A percentile compares a stretch with the other conserved stretches of the same genome.
Evolutionary conservation across 2,888 invertebrate genomes (phyloP).

Genomic region (Lasioglossum leucozonium): DNA sequence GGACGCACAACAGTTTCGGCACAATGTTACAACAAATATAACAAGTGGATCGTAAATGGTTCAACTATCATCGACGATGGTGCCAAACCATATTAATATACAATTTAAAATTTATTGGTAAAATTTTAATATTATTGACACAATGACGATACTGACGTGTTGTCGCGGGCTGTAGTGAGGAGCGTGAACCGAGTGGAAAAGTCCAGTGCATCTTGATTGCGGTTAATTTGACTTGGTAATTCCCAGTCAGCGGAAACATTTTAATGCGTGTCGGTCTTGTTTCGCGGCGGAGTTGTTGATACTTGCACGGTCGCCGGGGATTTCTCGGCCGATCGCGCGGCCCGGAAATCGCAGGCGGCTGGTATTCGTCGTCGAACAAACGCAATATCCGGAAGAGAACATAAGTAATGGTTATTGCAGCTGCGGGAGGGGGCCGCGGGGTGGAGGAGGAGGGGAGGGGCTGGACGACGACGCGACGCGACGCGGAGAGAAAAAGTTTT

Average conservation of each 20-base stretch:
- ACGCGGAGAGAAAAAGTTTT: constrained; percentile 18
- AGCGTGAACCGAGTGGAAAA: not conserved
- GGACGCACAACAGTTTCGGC: too few relatives aligned
- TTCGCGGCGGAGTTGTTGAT: not conserved
- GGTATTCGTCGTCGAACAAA: constrained; percentile 25
- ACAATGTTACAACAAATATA: too few relatives aligned
- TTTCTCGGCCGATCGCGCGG: constrained; percentile 2
- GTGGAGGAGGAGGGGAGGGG: not conserved
- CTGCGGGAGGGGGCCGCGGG: not conserved
- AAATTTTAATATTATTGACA: too few relatives aligned
- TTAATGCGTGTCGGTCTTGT: not conserved
- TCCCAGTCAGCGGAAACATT: constrained; percentile 15
- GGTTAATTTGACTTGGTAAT: constrained; percentile 48
- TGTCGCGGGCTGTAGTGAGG: too few relatives aligned
- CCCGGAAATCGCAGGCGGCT: not conserved
- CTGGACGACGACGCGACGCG: not conserved
- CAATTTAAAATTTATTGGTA: too few relatives aligned
- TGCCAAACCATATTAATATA: too few relatives aligned
- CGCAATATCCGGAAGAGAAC: constrained; percentile 58
- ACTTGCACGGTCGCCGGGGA: constrained; percentile 4
- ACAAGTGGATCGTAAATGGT: too few relatives aligned
- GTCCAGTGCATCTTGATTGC: constrained; percentile 43
- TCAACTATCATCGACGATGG: too few relatives aligned
- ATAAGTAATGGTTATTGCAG: constrained; percentile 62
- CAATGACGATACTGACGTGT: too few relatives aligned